A percentile compares a stretch with the other conserved stretches of the same genome.
Evolutionary conservation across 1,140 invertebrate genomes (phyloP).

Genomic region (Capitella teleta): DNA sequence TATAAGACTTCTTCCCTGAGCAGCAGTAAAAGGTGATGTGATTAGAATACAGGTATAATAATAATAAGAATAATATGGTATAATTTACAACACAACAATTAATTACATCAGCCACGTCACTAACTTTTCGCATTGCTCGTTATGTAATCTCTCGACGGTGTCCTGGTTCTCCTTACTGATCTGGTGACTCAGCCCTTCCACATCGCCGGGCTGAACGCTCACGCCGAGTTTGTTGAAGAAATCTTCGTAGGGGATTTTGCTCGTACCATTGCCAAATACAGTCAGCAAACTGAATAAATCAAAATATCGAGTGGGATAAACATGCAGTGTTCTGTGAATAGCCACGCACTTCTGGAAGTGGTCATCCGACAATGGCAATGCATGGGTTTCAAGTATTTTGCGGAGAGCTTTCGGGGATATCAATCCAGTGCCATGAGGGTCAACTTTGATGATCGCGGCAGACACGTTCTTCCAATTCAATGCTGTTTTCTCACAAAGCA

Average conservation of each 20-base stretch:
- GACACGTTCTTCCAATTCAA: conserved; percentile 32
- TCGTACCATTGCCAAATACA: conserved; percentile 10
- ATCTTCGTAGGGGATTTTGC: conserved; percentile 31
- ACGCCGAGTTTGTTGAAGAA: conserved; percentile 30
- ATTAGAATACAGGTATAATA: no score
- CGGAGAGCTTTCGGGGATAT: conserved; percentile 24
- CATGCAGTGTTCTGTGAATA: no score
- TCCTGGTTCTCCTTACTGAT: neutral
- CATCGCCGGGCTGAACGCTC: conserved; percentile 29
- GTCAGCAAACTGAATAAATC: neutral
- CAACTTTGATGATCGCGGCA: conserved; percentile 21
- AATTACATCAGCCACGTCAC: no score
- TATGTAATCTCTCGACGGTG: no score
- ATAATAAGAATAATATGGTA: no score
- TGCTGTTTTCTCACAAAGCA: conserved; percentile 32
- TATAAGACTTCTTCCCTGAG: no score
- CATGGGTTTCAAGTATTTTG: conserved; percentile 25
- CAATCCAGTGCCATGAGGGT: conserved; percentile 18
- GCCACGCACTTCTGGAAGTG: no score
- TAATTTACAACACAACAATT: no score
- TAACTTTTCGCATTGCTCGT: no score
- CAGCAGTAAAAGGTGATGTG: no score
- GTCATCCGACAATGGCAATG: conserved; percentile 29
- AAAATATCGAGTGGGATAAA: no score
- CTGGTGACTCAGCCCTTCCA: conserved; percentile 18